Evolutionary conservation across 1,140 invertebrate genomes (phyloP).

Genomic region (Stenopsyche tienmushanensis): DNA sequence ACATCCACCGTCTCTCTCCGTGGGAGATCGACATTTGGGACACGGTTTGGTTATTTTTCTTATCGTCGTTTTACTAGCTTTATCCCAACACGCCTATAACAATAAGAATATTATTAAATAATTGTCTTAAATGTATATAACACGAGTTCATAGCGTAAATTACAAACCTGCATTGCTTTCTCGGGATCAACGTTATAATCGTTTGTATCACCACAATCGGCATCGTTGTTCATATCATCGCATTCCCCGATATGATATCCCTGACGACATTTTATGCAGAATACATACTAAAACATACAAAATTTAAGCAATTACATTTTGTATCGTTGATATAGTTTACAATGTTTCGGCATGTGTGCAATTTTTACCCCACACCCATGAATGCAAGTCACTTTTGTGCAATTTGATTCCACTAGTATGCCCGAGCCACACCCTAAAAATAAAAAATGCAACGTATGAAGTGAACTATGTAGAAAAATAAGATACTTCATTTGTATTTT

Average conservation of each 20-base stretch:
- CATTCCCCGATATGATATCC: constrained; percentile 81
- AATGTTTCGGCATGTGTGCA: too few species aligned
- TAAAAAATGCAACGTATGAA: too few species aligned
- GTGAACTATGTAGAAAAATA: too few species aligned
- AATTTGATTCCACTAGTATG: constrained; percentile 73
- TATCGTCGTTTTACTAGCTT: constrained; percentile 72
- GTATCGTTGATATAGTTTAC: neutral
- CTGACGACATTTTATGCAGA: constrained; percentile 77
- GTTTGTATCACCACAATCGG: constrained; percentile 49
- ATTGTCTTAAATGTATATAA: neutral
- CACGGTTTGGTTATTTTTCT: constrained; percentile 83
- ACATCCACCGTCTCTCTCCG: constrained; percentile 83
- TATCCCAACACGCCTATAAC: constrained; percentile 73
- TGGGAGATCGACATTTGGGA: constrained; percentile 83
- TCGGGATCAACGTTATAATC: constrained; percentile 64
- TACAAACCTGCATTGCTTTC: constrained; percentile 29
- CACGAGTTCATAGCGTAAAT: neutral
- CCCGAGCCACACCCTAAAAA: constrained; percentile 75
- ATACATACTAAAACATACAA: constrained; percentile 66
- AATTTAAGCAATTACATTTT: constrained; percentile 1
- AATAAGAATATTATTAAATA: too few species aligned
- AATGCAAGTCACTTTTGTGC: constrained; percentile 70
- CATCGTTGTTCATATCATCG: constrained; percentile 42
- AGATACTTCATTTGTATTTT: too few species aligned
- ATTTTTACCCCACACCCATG: constrained; percentile 74